Base-by-base conservation (phyloP, 2,888 invertebrate genomes). In the Torymus tubicola region DNA sequence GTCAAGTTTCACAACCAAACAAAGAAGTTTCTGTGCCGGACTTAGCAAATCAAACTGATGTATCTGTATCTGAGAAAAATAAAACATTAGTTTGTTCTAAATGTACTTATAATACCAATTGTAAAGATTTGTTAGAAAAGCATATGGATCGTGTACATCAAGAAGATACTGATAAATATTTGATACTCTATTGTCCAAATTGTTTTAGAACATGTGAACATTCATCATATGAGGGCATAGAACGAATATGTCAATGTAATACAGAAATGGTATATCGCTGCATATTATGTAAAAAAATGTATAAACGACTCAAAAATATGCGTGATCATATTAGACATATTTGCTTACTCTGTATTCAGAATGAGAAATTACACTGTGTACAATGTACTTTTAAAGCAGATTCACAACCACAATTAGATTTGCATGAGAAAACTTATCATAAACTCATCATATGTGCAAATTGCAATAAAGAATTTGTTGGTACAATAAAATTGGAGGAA, bases 331-430 rank as follows among this genome's bases (percentile, higher is more conserved):
- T 61, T 21, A 60, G 14, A 24, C 4, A 4, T 16, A 21, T 18
- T 31, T 71, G 70, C 52, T 16, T 8, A 10, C 8, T 21, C 2
- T 52, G 61, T n/a, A 52, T 13, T 2, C 8, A 71, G 1, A 12
- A 31, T 11, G 11, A 42, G 10, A 61, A 61, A 71, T 71, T 71
- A 18, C 14, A 14, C 60, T 71, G 71, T 61, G 5, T n/a, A 21
- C 21, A 61, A 21, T 71, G 71, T 61, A 21, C 14, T 52, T 71
- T 16, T 61, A 61, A 71, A n/a, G 8, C 10, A 16, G 61, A 71
- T 0, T 21, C 11, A 21, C 60, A 71, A 52, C 14, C 71, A 61
- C 18, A 12, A 2, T 61, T 71, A 52, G 61, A 42, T 50, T 52
- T 52, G 52, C 71, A 71, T 14, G 61, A 60, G 10, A 52, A 16